Conservation (phyloP, 2,797 vertebrate genomes). For the Staurois parvus region DNA sequence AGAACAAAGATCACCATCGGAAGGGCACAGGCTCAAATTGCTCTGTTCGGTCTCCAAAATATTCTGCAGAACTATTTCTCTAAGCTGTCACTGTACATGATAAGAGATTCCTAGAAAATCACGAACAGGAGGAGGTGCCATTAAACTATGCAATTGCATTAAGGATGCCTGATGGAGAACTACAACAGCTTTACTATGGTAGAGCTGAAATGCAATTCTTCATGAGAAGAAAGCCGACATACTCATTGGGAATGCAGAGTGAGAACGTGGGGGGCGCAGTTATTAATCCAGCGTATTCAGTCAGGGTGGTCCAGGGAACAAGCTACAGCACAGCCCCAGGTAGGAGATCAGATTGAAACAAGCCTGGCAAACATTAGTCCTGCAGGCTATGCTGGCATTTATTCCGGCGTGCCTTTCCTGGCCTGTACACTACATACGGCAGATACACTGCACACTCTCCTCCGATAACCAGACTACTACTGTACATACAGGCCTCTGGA, state of each 20-base stretch:
- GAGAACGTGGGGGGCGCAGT: neutral
- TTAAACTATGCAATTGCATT: neutral
- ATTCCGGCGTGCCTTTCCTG: no score
- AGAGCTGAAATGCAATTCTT: neutral
- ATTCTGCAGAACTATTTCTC: conserved; percentile 29
- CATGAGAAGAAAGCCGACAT: neutral
- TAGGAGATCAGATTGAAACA: neutral
- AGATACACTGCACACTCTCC: no score
- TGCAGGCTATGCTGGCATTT: no score
- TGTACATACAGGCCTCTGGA: no score
- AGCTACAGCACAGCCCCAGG: neutral
- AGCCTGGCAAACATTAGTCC: no score
- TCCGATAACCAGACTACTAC: no score
- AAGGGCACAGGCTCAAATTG: conserved; percentile 30
- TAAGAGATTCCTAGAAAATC: neutral
- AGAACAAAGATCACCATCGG: conserved; percentile 62
- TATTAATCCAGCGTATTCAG: neutral
- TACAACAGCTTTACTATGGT: neutral
- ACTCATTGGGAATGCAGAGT: neutral
- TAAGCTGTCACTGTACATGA: neutral
- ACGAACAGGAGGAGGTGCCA: neutral
- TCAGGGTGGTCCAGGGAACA: neutral
- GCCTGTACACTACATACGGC: no score
- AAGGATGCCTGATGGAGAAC: neutral
- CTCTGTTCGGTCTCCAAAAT: conserved; percentile 37